A percentile compares a stretch with the other conserved stretches of the same genome.
phyloP scores from a whole-genome alignment of 1,140 invertebrate genomes.

The Leptonema lineaticorne region DNA sequence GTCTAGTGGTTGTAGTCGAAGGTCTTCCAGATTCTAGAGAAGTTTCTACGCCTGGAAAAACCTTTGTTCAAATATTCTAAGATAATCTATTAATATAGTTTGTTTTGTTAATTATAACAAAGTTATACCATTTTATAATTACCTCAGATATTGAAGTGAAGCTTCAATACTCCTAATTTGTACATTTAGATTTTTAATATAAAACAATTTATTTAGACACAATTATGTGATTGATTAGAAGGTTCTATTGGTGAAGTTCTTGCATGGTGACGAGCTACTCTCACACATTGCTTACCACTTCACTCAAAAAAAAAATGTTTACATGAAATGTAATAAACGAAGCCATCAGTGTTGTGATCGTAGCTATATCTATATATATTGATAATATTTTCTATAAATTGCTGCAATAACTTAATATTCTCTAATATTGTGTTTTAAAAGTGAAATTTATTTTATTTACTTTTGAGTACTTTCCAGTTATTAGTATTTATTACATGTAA shows the following conservation, averaged over 20 bases:
- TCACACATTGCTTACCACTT: slow-evolving; percentile 5
- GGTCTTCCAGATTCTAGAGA: slow-evolving; percentile 62
- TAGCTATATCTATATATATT: slow-evolving; percentile 41
- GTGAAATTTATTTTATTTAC: slow-evolving; percentile 36
- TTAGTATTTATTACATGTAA: slow-evolving; percentile 16
- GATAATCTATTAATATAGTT: slow-evolving; percentile 22
- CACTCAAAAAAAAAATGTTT: slow-evolving; percentile 26
- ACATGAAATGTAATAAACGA: slow-evolving; percentile 42
- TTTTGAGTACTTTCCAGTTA: slow-evolving; percentile 28
- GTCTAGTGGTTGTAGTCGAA: slow-evolving; percentile 60
- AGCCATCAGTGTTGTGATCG: slow-evolving; percentile 42
- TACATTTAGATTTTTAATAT: slow-evolving; percentile 20
- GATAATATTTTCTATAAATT: slow-evolving; percentile 33
- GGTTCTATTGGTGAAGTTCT: slow-evolving; percentile 7
- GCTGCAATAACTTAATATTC: slow-evolving; percentile 42
- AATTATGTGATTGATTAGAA: slow-evolving; percentile 29
- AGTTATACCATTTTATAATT: slow-evolving; percentile 35
- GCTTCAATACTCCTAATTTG: slow-evolving; percentile 33
- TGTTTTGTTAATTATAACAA: slow-evolving; percentile 28
- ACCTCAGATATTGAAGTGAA: slow-evolving; percentile 30
- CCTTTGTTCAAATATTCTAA: slow-evolving; percentile 58
- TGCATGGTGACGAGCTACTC: not conserved
- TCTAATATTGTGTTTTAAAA: slow-evolving; percentile 37
- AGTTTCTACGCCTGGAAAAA: slow-evolving; percentile 60
- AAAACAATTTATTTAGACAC: slow-evolving; percentile 30